A percentile compares a stretch with the other conserved stretches of the same genome.
Evolutionary conservation across 1,140 invertebrate genomes (phyloP).

Genomic region (Drosophila sucinea): DNA sequence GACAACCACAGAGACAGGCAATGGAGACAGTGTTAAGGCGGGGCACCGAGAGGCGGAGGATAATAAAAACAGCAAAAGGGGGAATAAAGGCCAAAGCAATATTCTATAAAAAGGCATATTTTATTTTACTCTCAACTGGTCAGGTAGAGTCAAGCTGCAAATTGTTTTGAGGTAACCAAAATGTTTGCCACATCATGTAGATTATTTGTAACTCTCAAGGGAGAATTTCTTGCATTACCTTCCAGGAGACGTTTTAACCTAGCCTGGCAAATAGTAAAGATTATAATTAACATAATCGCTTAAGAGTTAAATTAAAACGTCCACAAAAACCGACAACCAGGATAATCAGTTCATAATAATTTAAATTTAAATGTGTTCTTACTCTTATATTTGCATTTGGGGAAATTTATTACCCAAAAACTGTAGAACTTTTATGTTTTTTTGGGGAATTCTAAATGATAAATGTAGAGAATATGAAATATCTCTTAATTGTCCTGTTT

Average conservation of each 20-base stretch:
- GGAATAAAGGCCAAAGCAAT: constrained; percentile 19
- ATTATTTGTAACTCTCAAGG: constrained; percentile 28
- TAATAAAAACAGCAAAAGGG: constrained; percentile 5
- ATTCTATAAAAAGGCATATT: constrained; percentile 51
- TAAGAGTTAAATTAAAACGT: neutral
- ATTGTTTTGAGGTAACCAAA: constrained; percentile 41
- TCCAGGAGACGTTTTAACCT: neutral
- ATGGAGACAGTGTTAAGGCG: constrained; percentile 2
- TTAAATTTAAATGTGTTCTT: too few relatives aligned
- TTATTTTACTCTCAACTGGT: constrained; percentile 30
- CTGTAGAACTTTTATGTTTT: too few relatives aligned
- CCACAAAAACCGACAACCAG: neutral
- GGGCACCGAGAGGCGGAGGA: neutral
- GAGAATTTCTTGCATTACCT: neutral
- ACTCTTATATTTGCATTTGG: too few relatives aligned
- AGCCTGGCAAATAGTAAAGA: neutral
- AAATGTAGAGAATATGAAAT: too few relatives aligned
- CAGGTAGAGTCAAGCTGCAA: constrained; percentile 37
- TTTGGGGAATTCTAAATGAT: too few relatives aligned
- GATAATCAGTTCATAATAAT: neutral
- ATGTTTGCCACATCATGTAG: constrained; percentile 24
- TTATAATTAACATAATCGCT: constrained; percentile 8
- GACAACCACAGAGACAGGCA: constrained; percentile 42
- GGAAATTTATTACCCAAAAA: too few relatives aligned
- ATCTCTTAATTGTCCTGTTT: too few relatives aligned